phyloP scores from a whole-genome alignment of 1,140 invertebrate genomes.

The Steinernema khuongi region DNA sequence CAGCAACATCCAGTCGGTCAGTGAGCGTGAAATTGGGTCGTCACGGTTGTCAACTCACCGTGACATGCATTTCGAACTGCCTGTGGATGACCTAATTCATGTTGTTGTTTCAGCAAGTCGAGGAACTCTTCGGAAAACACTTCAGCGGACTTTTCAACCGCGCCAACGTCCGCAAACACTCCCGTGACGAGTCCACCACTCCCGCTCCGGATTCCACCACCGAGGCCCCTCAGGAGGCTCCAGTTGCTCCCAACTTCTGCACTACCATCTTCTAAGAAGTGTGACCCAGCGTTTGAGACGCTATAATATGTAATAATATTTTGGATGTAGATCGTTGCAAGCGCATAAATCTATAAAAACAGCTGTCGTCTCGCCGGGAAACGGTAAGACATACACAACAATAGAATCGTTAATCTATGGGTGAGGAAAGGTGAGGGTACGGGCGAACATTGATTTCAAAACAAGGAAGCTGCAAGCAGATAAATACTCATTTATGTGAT shows the following conservation, averaged over 20 bases:
- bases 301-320: no score
- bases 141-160: slow-evolving; percentile 25
- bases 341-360: no score
- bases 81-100: not conserved
- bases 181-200: not conserved
- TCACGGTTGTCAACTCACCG: no score
- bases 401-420: not conserved
- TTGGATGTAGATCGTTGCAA: no score
- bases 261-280: slow-evolving; percentile 30
- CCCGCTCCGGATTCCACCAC: slow-evolving; percentile 9
- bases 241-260: slow-evolving; percentile 35
- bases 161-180: slow-evolving; percentile 1
- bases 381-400: not conserved
- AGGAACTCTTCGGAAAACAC: slow-evolving; percentile 26
- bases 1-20: slow-evolving; percentile 23
- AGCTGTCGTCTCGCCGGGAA: not conserved
- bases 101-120: slow-evolving; percentile 27
- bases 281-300: not conserved
- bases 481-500: no score
- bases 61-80: not conserved
- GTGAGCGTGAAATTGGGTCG: no score
- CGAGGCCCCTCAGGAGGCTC: slow-evolving; percentile 18
- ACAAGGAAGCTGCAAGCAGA: no score
- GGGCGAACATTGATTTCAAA: no score
- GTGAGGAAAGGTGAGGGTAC: no score